phyloP scores from a whole-genome alignment of 1,140 invertebrate genomes.

The Olivierus martensii region DNA sequence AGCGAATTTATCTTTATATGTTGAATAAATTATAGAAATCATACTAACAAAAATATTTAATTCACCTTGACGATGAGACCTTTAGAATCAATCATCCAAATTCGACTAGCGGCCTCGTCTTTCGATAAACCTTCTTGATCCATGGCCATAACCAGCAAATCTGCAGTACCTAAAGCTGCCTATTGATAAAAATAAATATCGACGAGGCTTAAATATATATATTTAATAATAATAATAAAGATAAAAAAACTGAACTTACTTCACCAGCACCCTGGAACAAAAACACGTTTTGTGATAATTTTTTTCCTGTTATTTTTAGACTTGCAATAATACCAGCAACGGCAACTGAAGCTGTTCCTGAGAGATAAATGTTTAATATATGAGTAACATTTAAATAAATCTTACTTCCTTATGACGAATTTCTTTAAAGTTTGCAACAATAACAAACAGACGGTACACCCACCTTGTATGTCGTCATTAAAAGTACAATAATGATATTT shows the following conservation, averaged over 20 bases:
- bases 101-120: slow-evolving; percentile 59
- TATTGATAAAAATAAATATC: slow-evolving; percentile 1
- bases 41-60: background rate
- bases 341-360: slow-evolving; percentile 79
- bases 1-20: too few relatives aligned
- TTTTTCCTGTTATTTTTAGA: slow-evolving; percentile 56
- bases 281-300: slow-evolving; percentile 56
- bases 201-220: too few relatives aligned
- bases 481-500: slow-evolving; percentile 79
- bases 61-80: slow-evolving; percentile 25
- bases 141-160: slow-evolving; percentile 75
- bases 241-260: slow-evolving; percentile 13
- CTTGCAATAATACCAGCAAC: slow-evolving; percentile 78
- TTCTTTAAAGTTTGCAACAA: background rate
- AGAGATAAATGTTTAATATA: background rate
- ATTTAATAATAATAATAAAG: too few relatives aligned
- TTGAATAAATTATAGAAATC: too few relatives aligned
- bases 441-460: background rate
- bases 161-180: slow-evolving; percentile 77
- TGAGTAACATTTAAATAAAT: too few relatives aligned
- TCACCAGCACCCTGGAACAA: slow-evolving; percentile 87
- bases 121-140: slow-evolving; percentile 54
- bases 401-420: background rate
- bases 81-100: slow-evolving; percentile 48
- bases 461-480: slow-evolving; percentile 85